A percentile compares a stretch with the other conserved stretches of the same genome.
Conservation (phyloP, 2,888 invertebrate species). For the Andrena trimmerana region DNA sequence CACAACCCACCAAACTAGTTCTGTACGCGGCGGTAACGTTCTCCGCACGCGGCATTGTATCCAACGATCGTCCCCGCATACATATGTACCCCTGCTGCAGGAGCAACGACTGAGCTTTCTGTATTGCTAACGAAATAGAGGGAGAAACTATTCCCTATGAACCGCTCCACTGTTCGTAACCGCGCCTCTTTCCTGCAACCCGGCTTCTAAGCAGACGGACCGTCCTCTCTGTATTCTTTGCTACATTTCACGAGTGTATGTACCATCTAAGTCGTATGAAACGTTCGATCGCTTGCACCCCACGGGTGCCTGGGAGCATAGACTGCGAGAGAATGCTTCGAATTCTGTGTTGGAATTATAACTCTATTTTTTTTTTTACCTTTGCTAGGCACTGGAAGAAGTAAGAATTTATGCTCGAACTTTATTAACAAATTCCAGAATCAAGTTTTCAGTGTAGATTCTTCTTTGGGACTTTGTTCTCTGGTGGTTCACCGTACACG, state of each 20-base stretch:
- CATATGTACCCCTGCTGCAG: constrained; percentile 65
- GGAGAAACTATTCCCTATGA: constrained; percentile 68
- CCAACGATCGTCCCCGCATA: constrained; percentile 68
- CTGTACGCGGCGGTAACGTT: constrained; percentile 70
- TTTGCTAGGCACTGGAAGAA: not conserved
- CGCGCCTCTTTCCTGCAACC: constrained; percentile 64
- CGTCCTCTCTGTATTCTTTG: constrained; percentile 51
- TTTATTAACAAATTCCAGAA: too few species aligned
- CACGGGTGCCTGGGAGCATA: not conserved
- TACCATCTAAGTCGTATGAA: constrained; percentile 10
- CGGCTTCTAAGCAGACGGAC: constrained; percentile 61
- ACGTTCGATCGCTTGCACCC: constrained; percentile 18
- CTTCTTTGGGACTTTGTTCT: too few species aligned
- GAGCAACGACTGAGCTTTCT: constrained; percentile 65
- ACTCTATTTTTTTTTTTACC: too few species aligned
- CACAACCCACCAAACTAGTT: constrained; percentile 82
- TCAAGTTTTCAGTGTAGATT: too few species aligned
- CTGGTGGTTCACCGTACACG: too few species aligned
- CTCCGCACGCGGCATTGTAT: constrained; percentile 74
- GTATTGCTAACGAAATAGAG: constrained; percentile 69
- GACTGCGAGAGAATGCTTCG: not conserved
- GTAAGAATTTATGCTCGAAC: too few species aligned
- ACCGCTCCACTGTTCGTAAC: constrained; percentile 56
- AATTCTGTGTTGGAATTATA: not conserved
- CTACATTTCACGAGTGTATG: constrained; percentile 41